Evolutionary conservation across 2,113 vertebrate genomes (phyloP), one percentile per base, ranked within the genome.

Genomic region (Ciconia maguari): DNA sequence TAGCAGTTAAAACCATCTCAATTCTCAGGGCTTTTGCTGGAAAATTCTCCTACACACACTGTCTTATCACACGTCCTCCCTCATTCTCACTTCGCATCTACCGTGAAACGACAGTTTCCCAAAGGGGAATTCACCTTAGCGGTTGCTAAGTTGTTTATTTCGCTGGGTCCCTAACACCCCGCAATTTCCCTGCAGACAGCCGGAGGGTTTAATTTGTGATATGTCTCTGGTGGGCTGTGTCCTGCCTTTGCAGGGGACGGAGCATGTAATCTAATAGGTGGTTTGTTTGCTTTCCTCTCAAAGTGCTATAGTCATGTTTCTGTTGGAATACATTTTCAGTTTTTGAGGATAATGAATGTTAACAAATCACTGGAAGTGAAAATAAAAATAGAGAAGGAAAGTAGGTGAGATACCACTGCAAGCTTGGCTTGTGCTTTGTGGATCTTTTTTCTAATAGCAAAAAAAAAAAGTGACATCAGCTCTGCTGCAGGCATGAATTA

Each of bases 401-500:
- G 88, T 85, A 96, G 88, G 91, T 84, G 86, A 96, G 92, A 52
- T 90, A 91, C 41, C 85, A 87, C 87, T 88, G 90, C 91, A 78
- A 94, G 89, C 87, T 77, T 77, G 85, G 68, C 84, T 90, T 54
- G 51, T 58, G 93, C 93, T 92, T 95, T 80, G 83, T 89, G 90
- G 87, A 70, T 87, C 58, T 81, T 94, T 93, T 93, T 96, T 95
- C 84, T 93, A 85, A 94, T 87, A 96, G 90, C 42, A 87, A 91
- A 90, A 77, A 92, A 92, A 95, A 90, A 93, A 91, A 61, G 89
- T 97, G 96, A 96, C 97, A 97, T 97, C 97, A 97, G 89, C 95
- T 93, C 86, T 93, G 89, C 95, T 96, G 86, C 95, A 96, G 90
- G 78, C 96, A 97, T 98, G 97, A 98, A 97, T 97, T 97, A 98